Base-by-base conservation (phyloP, 2,113 vertebrate genomes). In the Callipepla squamata region DNA sequence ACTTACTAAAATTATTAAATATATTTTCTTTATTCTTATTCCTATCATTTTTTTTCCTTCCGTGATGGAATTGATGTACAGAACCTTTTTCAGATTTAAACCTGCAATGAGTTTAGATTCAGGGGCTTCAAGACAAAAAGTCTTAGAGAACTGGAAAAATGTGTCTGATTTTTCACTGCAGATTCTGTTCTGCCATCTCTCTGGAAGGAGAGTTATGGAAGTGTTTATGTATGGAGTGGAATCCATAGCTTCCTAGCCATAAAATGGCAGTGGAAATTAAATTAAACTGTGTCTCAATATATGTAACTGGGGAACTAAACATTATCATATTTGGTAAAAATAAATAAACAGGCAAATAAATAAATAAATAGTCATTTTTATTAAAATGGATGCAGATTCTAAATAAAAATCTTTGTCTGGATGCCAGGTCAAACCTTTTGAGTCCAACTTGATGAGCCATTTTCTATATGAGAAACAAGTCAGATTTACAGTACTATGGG, bases 231-330 rank as follows among this genome's bases (percentile, higher is more conserved):
- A 13, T 7, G 22, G 19, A 45, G 6, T 48, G 10, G 17, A 82
- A 82, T 38, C 8, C 0, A 0, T 58, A 63, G 19, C 21, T 75
- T 70, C 16, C 61, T 55, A 61, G 28, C 42, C 1, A 13, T 30
- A 28, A 8, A 55, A 13, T 2, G 4, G 21, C n/a, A 58, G 25
- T 12, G 66, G 13, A 74, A 62, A 83, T 68, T 28, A 53, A 69
- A 57, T 48, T 34, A 36, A 55, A 57, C 40, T 42, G 13, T 9
- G 36, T 70, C 7, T n/a, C 38, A 55, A 57, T 80, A 78, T 13
- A 91, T 16, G 20, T 61, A 11, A n/a, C 20, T 45, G 36, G 50
- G 42, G 40, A 83, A 77, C 19, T 28, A 9, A 4, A 2, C n/a
- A 40, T 50, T 81, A 26, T 72, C 80, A 66, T 61, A 17, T 58